Evolutionary conservation across 2,113 vertebrate species (phyloP).

Genomic region (Chloroceryle aenea): DNA sequence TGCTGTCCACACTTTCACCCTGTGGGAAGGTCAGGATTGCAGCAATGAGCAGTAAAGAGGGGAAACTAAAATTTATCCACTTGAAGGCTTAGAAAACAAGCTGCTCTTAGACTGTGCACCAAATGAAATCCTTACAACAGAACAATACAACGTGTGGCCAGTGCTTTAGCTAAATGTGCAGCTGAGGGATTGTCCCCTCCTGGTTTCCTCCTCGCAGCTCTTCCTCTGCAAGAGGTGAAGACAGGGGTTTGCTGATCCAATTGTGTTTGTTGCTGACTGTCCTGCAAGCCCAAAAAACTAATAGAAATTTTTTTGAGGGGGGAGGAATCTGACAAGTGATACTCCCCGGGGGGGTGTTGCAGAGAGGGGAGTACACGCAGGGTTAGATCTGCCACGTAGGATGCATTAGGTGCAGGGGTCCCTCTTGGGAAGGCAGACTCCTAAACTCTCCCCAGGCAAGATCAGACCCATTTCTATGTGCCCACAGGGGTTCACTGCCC

Average conservation of each 20-base stretch:
- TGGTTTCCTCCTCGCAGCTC: neutral
- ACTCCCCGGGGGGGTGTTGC: neutral
- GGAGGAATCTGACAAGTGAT: neutral
- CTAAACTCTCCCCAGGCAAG: rapidly evolving
- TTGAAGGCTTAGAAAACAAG: neutral
- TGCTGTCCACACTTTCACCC: neutral
- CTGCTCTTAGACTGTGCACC: rapidly evolving
- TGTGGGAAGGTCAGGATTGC: neutral
- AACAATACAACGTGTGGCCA: rapidly evolving
- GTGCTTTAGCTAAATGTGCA: neutral
- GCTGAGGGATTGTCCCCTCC: neutral
- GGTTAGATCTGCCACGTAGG: rapidly evolving
- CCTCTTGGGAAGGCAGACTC: rapidly evolving
- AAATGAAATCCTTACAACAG: neutral
- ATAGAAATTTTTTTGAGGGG: rapidly evolving
- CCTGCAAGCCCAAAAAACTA: neutral
- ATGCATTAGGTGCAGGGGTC: too few species aligned
- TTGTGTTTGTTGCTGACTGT: neutral
- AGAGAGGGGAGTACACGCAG: rapidly evolving
- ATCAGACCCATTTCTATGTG: neutral
- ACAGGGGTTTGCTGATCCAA: rapidly evolving
- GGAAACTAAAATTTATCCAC: neutral
- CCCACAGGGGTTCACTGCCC: rapidly evolving
- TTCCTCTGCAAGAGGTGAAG: neutral
- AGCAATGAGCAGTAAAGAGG: neutral